Conservation (phyloP, 1,140 invertebrate species). For the Caenorhabditis tropicalis region DNA sequence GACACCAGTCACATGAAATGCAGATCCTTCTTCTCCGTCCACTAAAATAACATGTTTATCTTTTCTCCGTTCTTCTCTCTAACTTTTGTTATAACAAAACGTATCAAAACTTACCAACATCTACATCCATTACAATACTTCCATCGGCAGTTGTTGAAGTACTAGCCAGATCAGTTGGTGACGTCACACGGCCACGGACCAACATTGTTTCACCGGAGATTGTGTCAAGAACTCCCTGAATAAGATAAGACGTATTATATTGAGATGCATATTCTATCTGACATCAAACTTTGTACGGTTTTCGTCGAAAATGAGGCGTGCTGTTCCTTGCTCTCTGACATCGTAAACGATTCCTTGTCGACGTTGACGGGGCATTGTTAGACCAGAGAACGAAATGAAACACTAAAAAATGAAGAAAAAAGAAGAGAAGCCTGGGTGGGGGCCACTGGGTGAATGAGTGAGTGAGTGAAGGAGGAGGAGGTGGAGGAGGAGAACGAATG, state of each 20-base stretch:
- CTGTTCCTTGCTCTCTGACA: constrained; percentile 29
- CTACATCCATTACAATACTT: constrained; percentile 30
- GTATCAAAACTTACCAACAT: constrained; percentile 25
- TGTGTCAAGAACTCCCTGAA: constrained; percentile 38
- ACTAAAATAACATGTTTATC: constrained; percentile 38
- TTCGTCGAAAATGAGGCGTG: constrained; percentile 21
- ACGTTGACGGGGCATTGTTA: constrained; percentile 18
- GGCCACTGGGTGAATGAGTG: not conserved
- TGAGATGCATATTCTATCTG: not conserved
- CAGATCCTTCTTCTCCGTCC: constrained; percentile 38
- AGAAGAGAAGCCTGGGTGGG: not conserved
- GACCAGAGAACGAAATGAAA: constrained; percentile 13
- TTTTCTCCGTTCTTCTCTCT: not conserved
- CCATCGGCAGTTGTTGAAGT: constrained; percentile 18
- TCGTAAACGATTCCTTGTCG: constrained; percentile 36
- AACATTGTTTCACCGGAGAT: constrained; percentile 38
- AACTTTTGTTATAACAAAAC: not conserved
- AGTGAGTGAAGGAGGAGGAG: not conserved
- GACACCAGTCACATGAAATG: constrained; percentile 37
- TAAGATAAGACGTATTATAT: too few relatives aligned
- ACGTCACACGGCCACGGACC: constrained; percentile 38
- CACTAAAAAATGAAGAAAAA: not conserved
- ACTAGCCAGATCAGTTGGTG: constrained; percentile 11
- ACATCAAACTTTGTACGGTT: constrained; percentile 24
- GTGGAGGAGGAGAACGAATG: constrained; percentile 2